phyloP scores from a whole-genome alignment of 2,797 vertebrate species.

The Geotria australis region DNA sequence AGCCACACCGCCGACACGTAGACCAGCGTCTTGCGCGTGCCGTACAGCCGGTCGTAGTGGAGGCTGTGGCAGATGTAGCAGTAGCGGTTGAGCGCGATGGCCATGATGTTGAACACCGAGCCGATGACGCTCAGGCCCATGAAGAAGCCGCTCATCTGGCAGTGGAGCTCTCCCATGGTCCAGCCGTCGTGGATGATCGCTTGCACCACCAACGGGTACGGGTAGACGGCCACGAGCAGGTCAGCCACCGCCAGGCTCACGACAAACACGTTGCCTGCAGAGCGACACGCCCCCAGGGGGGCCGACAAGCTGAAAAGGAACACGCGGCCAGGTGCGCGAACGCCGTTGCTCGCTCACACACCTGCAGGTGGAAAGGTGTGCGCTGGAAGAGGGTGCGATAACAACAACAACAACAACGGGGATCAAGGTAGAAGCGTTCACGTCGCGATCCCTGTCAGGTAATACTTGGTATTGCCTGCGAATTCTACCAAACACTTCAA shows the following conservation, averaged over 20 bases:
- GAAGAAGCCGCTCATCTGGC: constrained; percentile 74
- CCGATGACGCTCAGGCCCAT: constrained; percentile 85
- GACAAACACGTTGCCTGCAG: constrained; percentile 71
- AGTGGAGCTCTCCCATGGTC: constrained; percentile 57
- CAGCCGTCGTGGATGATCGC: constrained; percentile 71
- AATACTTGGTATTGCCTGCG: too few relatives aligned
- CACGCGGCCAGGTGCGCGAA: too few relatives aligned
- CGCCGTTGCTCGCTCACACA: too few relatives aligned
- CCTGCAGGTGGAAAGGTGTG: background rate
- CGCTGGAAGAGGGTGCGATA: background rate
- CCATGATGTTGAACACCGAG: constrained; percentile 87
- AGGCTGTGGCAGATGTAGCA: constrained; percentile 93
- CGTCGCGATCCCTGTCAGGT: too few relatives aligned
- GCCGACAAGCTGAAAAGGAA: too few relatives aligned
- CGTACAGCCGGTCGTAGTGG: constrained; percentile 62
- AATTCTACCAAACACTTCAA: too few relatives aligned
- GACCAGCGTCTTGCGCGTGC: constrained; percentile 52
- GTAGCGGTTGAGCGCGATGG: constrained; percentile 81
- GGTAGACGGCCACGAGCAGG: constrained; percentile 74
- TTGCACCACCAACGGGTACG: constrained; percentile 61
- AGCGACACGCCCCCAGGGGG: background rate
- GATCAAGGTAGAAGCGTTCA: too few relatives aligned
- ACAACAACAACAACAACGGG: too few relatives aligned
- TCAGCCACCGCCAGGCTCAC: constrained; percentile 80
- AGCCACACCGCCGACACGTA: constrained; percentile 60